Conservation (phyloP, 2,113 vertebrate genomes). For the Alexandromys fortis region DNA sequence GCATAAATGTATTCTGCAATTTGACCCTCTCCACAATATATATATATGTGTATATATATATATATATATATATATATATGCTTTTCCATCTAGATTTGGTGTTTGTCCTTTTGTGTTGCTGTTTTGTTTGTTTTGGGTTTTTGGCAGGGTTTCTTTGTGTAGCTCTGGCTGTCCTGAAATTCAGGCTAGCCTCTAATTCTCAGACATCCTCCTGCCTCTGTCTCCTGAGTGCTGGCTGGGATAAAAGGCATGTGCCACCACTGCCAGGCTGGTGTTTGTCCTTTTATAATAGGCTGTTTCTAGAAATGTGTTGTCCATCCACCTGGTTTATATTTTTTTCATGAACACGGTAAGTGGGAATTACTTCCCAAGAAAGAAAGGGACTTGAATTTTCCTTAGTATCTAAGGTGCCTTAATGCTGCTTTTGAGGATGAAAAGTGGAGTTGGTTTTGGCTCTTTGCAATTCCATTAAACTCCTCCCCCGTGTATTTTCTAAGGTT, state of each 20-base stretch:
- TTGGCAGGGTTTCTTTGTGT: not conserved
- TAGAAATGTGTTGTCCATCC: not conserved
- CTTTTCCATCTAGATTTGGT: not conserved
- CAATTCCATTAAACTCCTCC: not conserved
- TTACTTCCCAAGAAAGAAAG: slow-evolving; percentile 7
- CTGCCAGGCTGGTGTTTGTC: not conserved
- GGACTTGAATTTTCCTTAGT: not conserved
- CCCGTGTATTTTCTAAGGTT: slow-evolving; percentile 32
- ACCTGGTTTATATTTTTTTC: slow-evolving; percentile 26
- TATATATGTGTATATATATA: too few species aligned
- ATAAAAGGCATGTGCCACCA: not conserved
- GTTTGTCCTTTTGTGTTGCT: not conserved
- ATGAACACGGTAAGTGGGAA: not conserved
- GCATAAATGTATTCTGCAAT: not conserved
- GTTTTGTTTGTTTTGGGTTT: not conserved
- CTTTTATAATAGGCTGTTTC: slow-evolving; percentile 3
- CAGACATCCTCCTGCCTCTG: not conserved
- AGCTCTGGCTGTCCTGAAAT: not conserved
- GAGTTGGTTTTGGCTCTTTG: not conserved
- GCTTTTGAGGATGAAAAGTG: not conserved
- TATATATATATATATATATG: not conserved
- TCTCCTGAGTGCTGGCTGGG: not conserved
- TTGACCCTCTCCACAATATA: not conserved
- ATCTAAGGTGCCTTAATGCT: not conserved
- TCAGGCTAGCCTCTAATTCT: not conserved